Evolutionary conservation across 2,888 invertebrate species (phyloP), one percentile per base, ranked within the genome.

Genomic region (Melanotus villosus): DNA sequence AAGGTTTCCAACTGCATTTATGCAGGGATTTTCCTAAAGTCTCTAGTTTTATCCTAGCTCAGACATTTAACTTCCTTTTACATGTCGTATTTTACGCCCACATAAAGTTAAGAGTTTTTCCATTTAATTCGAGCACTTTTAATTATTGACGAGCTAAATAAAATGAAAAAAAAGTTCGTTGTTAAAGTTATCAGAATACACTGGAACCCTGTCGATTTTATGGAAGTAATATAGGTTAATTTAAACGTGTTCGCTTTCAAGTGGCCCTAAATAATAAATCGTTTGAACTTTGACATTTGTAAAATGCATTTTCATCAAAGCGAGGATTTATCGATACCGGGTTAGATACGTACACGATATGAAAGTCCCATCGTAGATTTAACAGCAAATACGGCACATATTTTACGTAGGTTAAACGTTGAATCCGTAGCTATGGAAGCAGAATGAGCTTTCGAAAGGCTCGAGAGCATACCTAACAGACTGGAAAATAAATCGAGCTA

Each of bases 401-500:
- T 47, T 23, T 21, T 19, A 47, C 23, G 23, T 47, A 23, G 19
- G n/a, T 47, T 19, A 7, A 43, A 5, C 19, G 18, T 47, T 23
- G 47, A 26, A 47, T 47, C 47, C 47, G 47, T 47, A 47, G 23
- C 47, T 47, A 47, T 47, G 47, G 47, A 26, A 47, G 47, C 23
- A 47, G 47, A 47, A 47, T 47, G 47, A 47, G 23, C 47, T 26
- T 19, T 47, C 26, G 47, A 12, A 47, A 47, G 23, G 47, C 6
- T 23, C 47, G 18, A 32, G 54, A 32, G 54, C 34, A 34, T 18
- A 54, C 12, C 30, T 34, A 54, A 54, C 54, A 32, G 54, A 32
- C 32, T 34, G 54, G 54, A 54, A 54, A 54, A 54, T 34, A 34
- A 54, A 47, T 34, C 23, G 34, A 54, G 26, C 19, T 54, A 54